phyloP scores from a whole-genome alignment of 1,140 invertebrate genomes.

The Drosophila nikananu region DNA sequence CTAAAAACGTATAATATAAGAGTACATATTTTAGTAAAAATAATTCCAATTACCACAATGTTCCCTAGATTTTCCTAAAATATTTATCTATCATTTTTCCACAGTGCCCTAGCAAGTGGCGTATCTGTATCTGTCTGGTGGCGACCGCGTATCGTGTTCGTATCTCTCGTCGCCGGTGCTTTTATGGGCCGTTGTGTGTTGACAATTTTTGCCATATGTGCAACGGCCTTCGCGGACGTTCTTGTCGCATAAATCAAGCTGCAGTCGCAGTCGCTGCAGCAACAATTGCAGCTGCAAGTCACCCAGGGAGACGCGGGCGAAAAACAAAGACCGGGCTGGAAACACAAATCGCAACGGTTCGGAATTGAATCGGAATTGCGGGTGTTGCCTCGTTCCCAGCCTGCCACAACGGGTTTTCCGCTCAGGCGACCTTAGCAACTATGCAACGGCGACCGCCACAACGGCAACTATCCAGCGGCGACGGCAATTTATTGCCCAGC shows the following conservation, averaged over 20 bases:
- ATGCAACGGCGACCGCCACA: slow-evolving; percentile 60
- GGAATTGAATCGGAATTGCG: slow-evolving; percentile 60
- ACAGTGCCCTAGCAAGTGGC: slow-evolving; percentile 22
- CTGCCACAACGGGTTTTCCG: slow-evolving; percentile 56
- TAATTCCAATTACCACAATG: not conserved
- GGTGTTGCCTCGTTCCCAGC: slow-evolving; percentile 62
- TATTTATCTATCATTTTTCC: not conserved
- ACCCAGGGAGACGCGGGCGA: slow-evolving; percentile 19
- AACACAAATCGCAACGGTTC: slow-evolving; percentile 23
- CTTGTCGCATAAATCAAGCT: slow-evolving; percentile 76
- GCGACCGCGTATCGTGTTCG: slow-evolving; percentile 54
- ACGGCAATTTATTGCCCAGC: slow-evolving; percentile 65
- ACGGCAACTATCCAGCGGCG: slow-evolving; percentile 69
- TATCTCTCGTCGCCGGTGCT: slow-evolving; percentile 56
- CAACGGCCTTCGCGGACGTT: slow-evolving; percentile 71
- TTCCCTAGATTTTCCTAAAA: not conserved
- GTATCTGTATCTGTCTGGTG: slow-evolving; percentile 46
- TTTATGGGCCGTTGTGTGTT: slow-evolving; percentile 68
- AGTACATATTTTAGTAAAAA: too few species aligned
- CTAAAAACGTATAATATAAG: too few species aligned
- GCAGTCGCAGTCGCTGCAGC: slow-evolving; percentile 23
- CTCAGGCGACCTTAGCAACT: slow-evolving; percentile 75
- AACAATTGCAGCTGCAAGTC: slow-evolving; percentile 58
- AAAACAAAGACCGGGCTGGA: slow-evolving; percentile 37
- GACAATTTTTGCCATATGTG: slow-evolving; percentile 81